Evolutionary conservation across 2,113 vertebrate genomes (phyloP).

Genomic region (Eretmochelys imbricata): DNA sequence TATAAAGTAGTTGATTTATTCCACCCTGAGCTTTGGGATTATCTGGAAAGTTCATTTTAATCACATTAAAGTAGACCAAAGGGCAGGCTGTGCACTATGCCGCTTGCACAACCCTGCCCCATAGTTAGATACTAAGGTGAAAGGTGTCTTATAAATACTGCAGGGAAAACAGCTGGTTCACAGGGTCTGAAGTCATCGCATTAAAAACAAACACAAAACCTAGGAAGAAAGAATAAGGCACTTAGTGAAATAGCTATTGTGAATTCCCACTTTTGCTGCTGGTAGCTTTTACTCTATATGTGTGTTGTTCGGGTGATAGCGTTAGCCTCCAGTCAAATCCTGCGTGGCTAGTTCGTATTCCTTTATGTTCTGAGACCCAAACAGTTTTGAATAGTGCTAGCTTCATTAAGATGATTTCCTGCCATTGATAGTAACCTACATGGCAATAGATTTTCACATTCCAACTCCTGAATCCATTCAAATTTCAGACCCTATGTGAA

Average conservation of each 20-base stretch:
- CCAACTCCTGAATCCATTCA: conserved; percentile 54
- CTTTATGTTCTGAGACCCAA: conserved; percentile 62
- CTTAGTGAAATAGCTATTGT: conserved; percentile 62
- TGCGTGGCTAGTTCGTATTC: conserved; percentile 57
- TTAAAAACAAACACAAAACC: neutral
- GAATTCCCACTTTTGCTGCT: conserved; percentile 66
- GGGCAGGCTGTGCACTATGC: neutral
- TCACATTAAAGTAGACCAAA: neutral
- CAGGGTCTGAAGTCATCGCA: conserved; percentile 47
- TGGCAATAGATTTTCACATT: conserved; percentile 63
- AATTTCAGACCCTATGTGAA: conserved; percentile 66
- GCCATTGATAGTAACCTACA: conserved; percentile 55
- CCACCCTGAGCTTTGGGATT: neutral
- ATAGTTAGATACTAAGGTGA: neutral
- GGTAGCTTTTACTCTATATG: conserved; percentile 62
- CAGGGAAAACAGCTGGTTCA: neutral
- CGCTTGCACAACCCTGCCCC: conserved; percentile 1
- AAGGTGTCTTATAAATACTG: neutral
- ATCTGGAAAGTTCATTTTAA: conserved; percentile 10
- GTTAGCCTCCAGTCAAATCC: conserved; percentile 65
- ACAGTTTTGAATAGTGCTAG: conserved; percentile 60
- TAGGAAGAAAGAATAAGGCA: conserved; percentile 37
- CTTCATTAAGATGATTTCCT: conserved; percentile 74
- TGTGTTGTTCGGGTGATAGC: conserved; percentile 63
- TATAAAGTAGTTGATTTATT: neutral